Percentiles rank a stretch among this genome's conserved stretches.
Conservation (phyloP, 2,888 invertebrate species). For the Argyra leucocephala region DNA sequence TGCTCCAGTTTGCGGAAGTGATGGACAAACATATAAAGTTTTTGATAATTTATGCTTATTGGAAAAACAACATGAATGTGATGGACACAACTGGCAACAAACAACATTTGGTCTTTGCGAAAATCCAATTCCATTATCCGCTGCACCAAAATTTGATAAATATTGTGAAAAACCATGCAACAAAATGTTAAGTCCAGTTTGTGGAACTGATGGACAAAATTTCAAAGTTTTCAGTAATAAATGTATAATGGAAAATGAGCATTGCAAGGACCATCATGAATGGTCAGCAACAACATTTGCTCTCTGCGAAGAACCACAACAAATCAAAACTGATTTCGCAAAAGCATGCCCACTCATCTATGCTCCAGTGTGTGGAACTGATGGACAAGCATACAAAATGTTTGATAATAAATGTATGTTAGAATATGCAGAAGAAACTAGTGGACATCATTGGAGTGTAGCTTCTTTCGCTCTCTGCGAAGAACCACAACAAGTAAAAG, state of each 20-base stretch:
- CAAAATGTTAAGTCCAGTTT: background rate
- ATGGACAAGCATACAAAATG: background rate
- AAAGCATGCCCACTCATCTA: background rate
- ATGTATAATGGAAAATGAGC: no score
- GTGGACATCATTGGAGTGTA: background rate
- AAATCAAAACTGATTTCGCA: no score
- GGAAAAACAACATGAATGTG: background rate
- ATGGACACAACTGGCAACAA: background rate
- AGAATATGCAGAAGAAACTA: background rate
- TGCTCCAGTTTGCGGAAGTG: background rate
- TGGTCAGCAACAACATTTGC: background rate
- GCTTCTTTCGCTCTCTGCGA: background rate
- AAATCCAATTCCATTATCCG: background rate
- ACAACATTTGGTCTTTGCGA: background rate
- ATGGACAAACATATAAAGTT: background rate
- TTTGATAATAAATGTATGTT: background rate
- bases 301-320: background rate
- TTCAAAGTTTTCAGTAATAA: no score
- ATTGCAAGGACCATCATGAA: background rate
- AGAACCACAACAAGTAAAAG: background rate
- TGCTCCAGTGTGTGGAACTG: background rate
- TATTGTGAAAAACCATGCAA: background rate
- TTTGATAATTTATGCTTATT: background rate
- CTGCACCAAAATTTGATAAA: background rate
- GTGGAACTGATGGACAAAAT: background rate